Base-by-base conservation (phyloP, 2,888 invertebrate species). In the Tenthredo livida region DNA sequence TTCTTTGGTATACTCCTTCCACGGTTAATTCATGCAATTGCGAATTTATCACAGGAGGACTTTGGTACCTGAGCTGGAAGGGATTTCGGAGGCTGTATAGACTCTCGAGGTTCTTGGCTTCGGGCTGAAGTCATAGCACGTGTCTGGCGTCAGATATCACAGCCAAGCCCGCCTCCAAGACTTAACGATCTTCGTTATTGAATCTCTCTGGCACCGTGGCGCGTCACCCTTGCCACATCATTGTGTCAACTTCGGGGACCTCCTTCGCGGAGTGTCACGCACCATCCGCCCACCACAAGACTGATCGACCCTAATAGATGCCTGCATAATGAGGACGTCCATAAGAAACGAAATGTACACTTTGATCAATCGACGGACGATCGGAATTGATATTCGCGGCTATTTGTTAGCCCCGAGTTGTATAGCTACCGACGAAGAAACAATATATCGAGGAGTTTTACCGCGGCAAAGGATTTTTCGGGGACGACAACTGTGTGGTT, bases 151-250 rank as follows among this genome's bases (percentile, higher is more conserved):
- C 91, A 89, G 88, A 91, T 92, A 91, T 91, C 92, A 89, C 86
- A 90, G 88, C 88, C 86, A 87, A 70, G 77, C 84, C 84, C 84
- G 84, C 87, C 85, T 77, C 67, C 82, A 7, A 54, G 82, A 88
- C 90, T 90, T 92, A 92, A 92, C 91, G 92, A 91, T 91, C 91
- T 88, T 91, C 90, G 89, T 92, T 92, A 91, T 92, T 91, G 92
- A 92, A 92, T 92, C 91, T 92, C 91, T 87, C 89, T 87, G 85
- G 87, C 73, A 84, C 75, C 84, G 50, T 72, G 67, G 75, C 73
- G 77, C 84, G 84, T 70, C 80, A 50, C 84, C 83, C 84, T 85
- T 85, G 85, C 85, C 84, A 87, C 88, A 88, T 87, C 88, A 89
- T 90, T 88, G 89, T 90, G 91, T 91, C 92, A 91, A 90, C 87